Conservation (phyloP, 2,888 invertebrate genomes). For the Clanis bilineata region DNA sequence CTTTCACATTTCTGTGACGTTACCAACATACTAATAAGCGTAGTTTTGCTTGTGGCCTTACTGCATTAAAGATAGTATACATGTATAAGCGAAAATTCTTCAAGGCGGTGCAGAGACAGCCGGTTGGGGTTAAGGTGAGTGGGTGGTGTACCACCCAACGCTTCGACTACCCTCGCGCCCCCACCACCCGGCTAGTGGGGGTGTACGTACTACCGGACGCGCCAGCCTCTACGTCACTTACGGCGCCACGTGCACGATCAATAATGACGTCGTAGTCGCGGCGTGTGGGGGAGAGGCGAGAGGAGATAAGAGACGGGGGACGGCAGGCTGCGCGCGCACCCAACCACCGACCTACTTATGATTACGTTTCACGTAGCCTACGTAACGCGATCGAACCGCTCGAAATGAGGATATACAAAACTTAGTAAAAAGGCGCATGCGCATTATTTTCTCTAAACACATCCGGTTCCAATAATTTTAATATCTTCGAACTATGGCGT, state of each 20-base stretch:
- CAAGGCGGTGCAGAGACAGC: constrained; percentile 12
- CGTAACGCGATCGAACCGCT: constrained; percentile 70
- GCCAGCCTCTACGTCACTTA: constrained; percentile 74
- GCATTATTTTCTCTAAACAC: constrained; percentile 22
- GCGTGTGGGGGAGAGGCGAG: constrained; percentile 23
- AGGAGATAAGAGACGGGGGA: not conserved
- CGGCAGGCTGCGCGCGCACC: constrained; percentile 65
- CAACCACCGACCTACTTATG: constrained; percentile 72
- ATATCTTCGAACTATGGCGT: too few relatives aligned
- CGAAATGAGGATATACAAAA: constrained; percentile 40
- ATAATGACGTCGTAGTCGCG: constrained; percentile 71
- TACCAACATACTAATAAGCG: too few relatives aligned
- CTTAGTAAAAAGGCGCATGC: constrained; percentile 30
- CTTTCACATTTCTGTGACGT: too few relatives aligned
- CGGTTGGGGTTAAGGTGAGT: constrained; percentile 11
- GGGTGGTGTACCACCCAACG: not conserved
- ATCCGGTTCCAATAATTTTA: not conserved
- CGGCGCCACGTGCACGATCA: constrained; percentile 80
- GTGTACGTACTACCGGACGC: constrained; percentile 62
- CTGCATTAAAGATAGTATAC: not conserved
- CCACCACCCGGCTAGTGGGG: constrained; percentile 32
- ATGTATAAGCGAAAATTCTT: constrained; percentile 17
- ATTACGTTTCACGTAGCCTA: constrained; percentile 78
- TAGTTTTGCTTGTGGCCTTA: not conserved
- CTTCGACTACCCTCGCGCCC: not conserved